phyloP scores from a whole-genome alignment of 2,797 vertebrate genomes.

The Gastrophryne carolinensis region DNA sequence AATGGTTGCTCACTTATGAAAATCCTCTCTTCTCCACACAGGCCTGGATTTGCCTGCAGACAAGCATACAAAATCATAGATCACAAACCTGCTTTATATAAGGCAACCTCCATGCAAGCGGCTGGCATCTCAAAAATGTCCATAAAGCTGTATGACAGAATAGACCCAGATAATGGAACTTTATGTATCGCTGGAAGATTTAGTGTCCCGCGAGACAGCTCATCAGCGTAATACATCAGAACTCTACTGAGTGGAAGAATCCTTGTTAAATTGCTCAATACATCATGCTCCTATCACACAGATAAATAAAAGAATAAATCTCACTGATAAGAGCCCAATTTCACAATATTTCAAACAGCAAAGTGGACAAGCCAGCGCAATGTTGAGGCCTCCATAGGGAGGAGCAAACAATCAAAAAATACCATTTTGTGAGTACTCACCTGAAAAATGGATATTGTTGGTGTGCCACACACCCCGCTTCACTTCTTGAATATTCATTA shows the following conservation, averaged over 20 bases:
- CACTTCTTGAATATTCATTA: too few relatives aligned
- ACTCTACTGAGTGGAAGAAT: background rate
- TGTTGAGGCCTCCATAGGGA: background rate
- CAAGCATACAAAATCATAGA: background rate
- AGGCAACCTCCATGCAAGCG: background rate
- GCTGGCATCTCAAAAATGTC: background rate
- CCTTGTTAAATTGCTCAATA: slow-evolving; percentile 5
- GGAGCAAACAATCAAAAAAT: background rate
- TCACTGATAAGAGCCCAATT: background rate
- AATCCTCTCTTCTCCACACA: too few relatives aligned
- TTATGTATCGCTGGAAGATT: background rate
- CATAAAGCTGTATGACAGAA: background rate
- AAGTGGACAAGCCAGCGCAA: background rate
- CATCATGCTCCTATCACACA: slow-evolving; percentile 6
- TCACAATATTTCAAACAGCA: background rate
- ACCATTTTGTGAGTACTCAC: too few relatives aligned
- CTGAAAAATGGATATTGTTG: too few relatives aligned
- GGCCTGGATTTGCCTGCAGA: background rate
- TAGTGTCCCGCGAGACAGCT: background rate
- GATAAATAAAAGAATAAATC: slow-evolving; percentile 10
- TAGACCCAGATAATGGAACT: background rate
- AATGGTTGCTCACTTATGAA: too few relatives aligned
- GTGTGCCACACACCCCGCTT: too few relatives aligned
- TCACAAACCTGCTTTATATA: background rate
- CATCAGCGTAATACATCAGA: background rate